Percentiles rank a stretch among this genome's conserved stretches.
Conservation (phyloP, 2,888 invertebrate genomes). For the Cephus spinipes region DNA sequence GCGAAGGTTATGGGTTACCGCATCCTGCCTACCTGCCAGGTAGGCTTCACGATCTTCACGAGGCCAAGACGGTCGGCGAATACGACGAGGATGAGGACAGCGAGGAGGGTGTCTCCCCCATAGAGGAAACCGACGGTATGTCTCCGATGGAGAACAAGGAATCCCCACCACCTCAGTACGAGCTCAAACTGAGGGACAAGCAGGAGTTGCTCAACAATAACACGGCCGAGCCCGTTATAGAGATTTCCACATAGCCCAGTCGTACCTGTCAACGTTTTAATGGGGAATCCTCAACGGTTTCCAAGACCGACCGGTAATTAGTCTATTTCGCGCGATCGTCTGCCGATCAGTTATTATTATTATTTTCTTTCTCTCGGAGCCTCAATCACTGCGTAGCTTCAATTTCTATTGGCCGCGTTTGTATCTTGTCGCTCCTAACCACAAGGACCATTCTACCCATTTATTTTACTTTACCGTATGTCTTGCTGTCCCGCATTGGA, state of each 20-base stretch:
- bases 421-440: too few species aligned
- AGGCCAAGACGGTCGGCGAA: conserved; percentile 55
- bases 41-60: conserved; percentile 67
- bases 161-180: conserved; percentile 53
- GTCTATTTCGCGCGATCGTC: too few species aligned
- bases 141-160: conserved; percentile 52
- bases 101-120: conserved; percentile 49
- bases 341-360: too few species aligned
- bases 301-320: too few species aligned
- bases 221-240: conserved; percentile 70
- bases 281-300: conserved; percentile 12
- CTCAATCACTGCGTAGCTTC: too few species aligned
- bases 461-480: too few species aligned
- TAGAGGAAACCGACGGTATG: conserved; percentile 50
- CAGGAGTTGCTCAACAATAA: conserved; percentile 73
- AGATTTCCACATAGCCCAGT: conserved; percentile 71
- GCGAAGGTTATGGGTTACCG: conserved; percentile 61
- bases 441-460: too few species aligned
- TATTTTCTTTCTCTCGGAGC: too few species aligned
- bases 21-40: conserved; percentile 66
- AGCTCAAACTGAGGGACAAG: conserved; percentile 63
- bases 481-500: too few species aligned
- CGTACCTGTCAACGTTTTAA: conserved; percentile 20
- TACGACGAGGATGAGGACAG: conserved; percentile 68
- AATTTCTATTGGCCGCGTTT: too few species aligned